A percentile compares a stretch with the other conserved stretches of the same genome.
Conservation (phyloP, 2,888 invertebrate genomes). For the Arenicola marina region DNA sequence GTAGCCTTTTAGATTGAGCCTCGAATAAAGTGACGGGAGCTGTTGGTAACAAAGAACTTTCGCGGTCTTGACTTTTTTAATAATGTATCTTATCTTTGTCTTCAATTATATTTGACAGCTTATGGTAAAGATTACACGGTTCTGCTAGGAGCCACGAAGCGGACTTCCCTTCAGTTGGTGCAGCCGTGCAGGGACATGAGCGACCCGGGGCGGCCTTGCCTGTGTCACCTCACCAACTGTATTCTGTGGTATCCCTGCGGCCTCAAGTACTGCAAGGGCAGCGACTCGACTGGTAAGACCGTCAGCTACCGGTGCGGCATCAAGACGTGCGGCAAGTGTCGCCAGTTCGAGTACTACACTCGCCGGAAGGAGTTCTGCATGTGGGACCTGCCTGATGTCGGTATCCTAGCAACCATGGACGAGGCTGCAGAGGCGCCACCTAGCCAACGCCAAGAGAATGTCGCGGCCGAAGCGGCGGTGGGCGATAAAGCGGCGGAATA, state of each 20-base stretch:
- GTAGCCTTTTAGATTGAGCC: too few relatives aligned
- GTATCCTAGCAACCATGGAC: too few relatives aligned
- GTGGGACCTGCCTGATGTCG: constrained; percentile 52
- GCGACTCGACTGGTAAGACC: constrained; percentile 70
- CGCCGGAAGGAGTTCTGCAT: constrained; percentile 81
- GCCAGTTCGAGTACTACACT: constrained; percentile 84
- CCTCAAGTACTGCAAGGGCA: constrained; percentile 89
- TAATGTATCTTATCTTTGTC: constrained; percentile 54
- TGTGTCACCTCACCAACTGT: constrained; percentile 18
- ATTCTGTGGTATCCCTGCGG: constrained; percentile 88
- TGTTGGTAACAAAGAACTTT: too few relatives aligned
- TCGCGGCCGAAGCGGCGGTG: too few relatives aligned
- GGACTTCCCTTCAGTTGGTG: constrained; percentile 65
- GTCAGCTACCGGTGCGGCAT: constrained; percentile 88
- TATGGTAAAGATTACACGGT: constrained; percentile 45
- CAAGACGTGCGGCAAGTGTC: constrained; percentile 90
- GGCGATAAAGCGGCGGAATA: too few relatives aligned
- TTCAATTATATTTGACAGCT: constrained; percentile 50
- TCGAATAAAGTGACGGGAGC: too few relatives aligned
- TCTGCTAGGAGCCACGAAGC: constrained; percentile 71
- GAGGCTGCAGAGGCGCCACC: too few relatives aligned
- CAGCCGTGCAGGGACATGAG: constrained; percentile 34
- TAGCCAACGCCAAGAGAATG: too few relatives aligned
- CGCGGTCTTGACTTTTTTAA: neutral
- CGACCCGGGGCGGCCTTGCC: constrained; percentile 21